Evolutionary conservation across 2,797 vertebrate genomes (phyloP), one percentile per base, ranked within the genome.

Genomic region (Saxicola maurus): DNA sequence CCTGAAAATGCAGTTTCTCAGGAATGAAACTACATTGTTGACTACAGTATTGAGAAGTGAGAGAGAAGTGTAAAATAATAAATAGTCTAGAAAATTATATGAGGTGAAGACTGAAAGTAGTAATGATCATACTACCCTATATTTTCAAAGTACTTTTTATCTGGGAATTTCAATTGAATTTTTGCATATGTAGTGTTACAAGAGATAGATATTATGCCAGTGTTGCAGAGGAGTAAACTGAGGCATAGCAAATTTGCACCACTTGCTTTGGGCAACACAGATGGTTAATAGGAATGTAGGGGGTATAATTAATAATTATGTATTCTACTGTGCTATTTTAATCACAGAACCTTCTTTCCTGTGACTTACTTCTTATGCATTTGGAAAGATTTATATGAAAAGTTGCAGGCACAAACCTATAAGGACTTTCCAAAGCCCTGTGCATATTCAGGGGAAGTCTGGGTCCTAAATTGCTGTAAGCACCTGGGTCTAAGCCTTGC

Each of bases 241-340:
- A 90, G 84, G 80, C 79, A 82, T 45, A 56, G 66, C 1, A 11
- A 72, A 72, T 82, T 90, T 91, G 31, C 28, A 73, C 33, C 56
- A 64, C 25, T 93, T 87, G 68, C 75, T 92, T 77, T 78, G 87
- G 91, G 86, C 66, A 74, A 83, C 7, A 56, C 72, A 90, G 68
- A 82, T 78, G 75, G 61, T 82, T 90, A 89, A 78, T 75, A 72
- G 66, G 45, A 91, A 91, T 80, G 14, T 10, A 56, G 45, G 73
- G 68, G 87, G 88, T 69, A 90, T 56, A 88, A 78, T 91, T 86
- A 86, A 35, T 57, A 87, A 68, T 92, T 86, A 61, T 55, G 74
- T 76, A 77, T 57, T 91, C 61, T 45, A 57, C 27, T 40, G 20
- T 51, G 49, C 40, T 87, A 55, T 92, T 95, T 94, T 82, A 87